Base-by-base conservation (phyloP, 37 sponge, comb jelly and placozoan species). In the Agelas oroides region DNA sequence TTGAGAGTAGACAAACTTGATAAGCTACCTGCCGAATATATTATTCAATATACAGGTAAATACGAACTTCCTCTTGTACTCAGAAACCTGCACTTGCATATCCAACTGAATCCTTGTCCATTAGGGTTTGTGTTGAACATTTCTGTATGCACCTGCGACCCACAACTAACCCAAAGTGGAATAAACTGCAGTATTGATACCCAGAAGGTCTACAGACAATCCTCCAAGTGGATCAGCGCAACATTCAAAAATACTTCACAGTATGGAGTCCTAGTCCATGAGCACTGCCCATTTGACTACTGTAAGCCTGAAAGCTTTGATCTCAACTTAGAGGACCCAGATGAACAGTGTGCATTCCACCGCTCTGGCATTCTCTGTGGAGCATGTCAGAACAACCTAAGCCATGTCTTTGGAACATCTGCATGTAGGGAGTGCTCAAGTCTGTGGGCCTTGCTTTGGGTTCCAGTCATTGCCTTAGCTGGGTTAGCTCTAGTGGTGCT, bases 281-380 rank as follows among this genome's bases (percentile, higher is more conserved):
- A 0, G 14, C 17, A 37, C 35, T 63, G 78, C 35, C 78, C 78
- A 14, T 63, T 78, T 39, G 78, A 78, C 65, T 78, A 62, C 34
- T 78, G 78, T 46, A 38, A 61, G 20, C 65, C 78, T 2, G 37
- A 35, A 14, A 25, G 33, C 24, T 23, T 78, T 35, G 35, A 32
- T 15, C 64, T 78, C n/a, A 31, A 17, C 23, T 13, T 17, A 20
- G 39, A 46, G 46, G 46, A 46, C 46, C 73, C 73, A 41, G 46
- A 73, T 37, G 38, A 25, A 14, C 73, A 73, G 73, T 73, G 73
- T 39, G 46, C 38, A 41, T 73, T 73, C 37, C 38, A 73, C 24
- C 38, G 73, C 2, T 41, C 46, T 2, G 73, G 53, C 13, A 46
- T 73, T 41, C 46, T 73, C 40, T 73, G 73, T 73, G 38, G 46